Evolutionary conservation across 2,113 vertebrate genomes (phyloP).

Genomic region (Pelusios castaneus): DNA sequence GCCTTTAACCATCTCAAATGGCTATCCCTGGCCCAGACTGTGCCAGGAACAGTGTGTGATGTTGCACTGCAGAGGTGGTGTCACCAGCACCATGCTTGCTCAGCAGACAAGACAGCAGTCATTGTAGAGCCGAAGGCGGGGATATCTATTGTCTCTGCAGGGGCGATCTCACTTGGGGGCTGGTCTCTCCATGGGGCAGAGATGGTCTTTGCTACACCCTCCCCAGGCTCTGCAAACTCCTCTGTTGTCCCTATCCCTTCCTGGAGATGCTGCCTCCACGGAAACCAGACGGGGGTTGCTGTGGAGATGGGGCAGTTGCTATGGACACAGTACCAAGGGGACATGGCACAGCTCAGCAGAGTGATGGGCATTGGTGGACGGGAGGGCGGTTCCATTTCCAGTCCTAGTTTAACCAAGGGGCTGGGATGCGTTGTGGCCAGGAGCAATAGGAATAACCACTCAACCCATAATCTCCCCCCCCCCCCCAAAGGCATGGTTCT

Average conservation of each 20-base stretch:
- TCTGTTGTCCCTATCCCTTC: neutral
- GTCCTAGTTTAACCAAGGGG: neutral
- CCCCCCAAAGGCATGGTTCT: neutral
- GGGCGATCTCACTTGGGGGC: neutral
- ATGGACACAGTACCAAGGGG: neutral
- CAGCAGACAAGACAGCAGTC: neutral
- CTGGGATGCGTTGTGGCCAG: neutral
- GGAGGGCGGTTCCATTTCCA: neutral
- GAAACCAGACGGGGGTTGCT: neutral
- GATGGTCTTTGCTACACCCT: neutral
- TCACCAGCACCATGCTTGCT: neutral
- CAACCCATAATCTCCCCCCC: neutral
- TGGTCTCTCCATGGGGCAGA: neutral
- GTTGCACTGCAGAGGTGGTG: neutral
- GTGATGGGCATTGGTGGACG: neutral
- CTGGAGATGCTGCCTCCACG: neutral
- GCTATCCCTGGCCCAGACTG: neutral
- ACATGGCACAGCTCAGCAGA: neutral
- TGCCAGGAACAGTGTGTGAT: neutral
- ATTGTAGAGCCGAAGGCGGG: neutral
- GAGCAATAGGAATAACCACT: neutral
- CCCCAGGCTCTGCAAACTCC: neutral
- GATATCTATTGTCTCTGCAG: neutral
- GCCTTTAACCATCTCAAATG: neutral
- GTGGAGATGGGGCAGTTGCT: neutral